These are phyloP conservation scores for Tachina grossa DNA, from an alignment of 2,888 invertebrate genomes.

Conservation along the genomic window DNA sequence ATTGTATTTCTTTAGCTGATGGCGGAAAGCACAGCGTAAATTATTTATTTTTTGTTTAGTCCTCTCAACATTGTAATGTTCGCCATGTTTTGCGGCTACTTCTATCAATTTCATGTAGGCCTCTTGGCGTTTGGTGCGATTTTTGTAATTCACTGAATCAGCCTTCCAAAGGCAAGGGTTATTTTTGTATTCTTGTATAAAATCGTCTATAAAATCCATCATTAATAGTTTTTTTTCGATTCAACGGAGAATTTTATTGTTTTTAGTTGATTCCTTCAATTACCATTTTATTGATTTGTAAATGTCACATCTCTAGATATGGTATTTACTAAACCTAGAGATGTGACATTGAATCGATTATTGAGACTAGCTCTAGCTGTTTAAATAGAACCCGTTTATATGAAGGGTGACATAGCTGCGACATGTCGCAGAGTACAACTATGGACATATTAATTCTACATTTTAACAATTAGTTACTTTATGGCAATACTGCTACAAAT, in stretches of 20 bases:
- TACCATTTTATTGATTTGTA: constrained; percentile 67
- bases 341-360: constrained; percentile 6
- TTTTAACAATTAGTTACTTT: not conserved
- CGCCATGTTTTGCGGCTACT: constrained; percentile 82
- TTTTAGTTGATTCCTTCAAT: constrained; percentile 59
- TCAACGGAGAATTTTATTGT: constrained; percentile 38
- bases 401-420: not conserved
- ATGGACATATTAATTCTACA: too few relatives aligned
- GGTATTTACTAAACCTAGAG: constrained; percentile 16
- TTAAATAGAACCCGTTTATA: not conserved
- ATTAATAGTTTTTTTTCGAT: constrained; percentile 21
- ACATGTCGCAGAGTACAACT: too few relatives aligned
- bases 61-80: constrained; percentile 81
- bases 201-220: constrained; percentile 82
- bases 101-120: constrained; percentile 81
- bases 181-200: constrained; percentile 81
- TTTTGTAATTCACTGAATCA: constrained; percentile 80
- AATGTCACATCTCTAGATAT: constrained; percentile 43
- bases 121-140: constrained; percentile 80
- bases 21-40: constrained; percentile 81
- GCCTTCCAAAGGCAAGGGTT: constrained; percentile 82
- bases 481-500: not conserved
- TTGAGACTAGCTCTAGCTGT: not conserved
- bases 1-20: constrained; percentile 81
- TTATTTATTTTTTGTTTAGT: constrained; percentile 83